Evolutionary conservation across 2,113 vertebrate species (phyloP), one percentile per base, ranked within the genome.

Genomic region (Hoplias malabaricus): DNA sequence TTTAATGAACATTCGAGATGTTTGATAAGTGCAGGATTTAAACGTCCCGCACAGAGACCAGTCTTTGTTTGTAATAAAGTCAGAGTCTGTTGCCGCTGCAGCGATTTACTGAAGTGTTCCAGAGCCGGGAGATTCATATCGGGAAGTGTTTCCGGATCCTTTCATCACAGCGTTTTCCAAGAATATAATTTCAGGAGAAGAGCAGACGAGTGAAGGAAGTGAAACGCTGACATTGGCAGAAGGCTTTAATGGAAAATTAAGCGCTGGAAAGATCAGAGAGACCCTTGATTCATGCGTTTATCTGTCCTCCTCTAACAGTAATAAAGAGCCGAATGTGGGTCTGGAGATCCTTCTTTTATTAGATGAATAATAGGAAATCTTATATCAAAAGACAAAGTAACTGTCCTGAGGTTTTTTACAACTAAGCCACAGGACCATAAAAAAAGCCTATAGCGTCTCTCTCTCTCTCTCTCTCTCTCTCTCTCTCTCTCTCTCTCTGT

Each of bases 91-190:
- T 74, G 83, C 85, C 85, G 86, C 40, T 19, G 25, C 42, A n/a
- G n/a, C n/a, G n/a, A n/a, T n/a, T n/a, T n/a, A n/a, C n/a, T n/a
- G n/a, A n/a, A n/a, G 79, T 83, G 81, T 83, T 83, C 80, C 85
- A 86, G 87, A 89, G 86, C 80, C 85, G 75, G 48, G 9, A 87
- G 87, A 91, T 91, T 87, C 82, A 79, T 88, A 90, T 91, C 87
- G 80, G 81, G 36, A 85, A 84, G 85, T 89, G 83, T 89, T 90
- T 89, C 87, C 83, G 67, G 85, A 82, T 79, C 63, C 81, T 85
- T 88, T 86, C 83, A 88, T 84, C 84, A 84, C 83, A 88, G 82
- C 79, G 84, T 53, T 85, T 90, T 89, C 84, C 87, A 88, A 87
- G 86, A 84, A 91, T 89, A 88, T 88, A 87, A 81, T 87, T 86